Evolutionary conservation across 2,113 vertebrate species (phyloP), one percentile per base, ranked within the genome.

Genomic region (Phaethornis superciliosus): DNA sequence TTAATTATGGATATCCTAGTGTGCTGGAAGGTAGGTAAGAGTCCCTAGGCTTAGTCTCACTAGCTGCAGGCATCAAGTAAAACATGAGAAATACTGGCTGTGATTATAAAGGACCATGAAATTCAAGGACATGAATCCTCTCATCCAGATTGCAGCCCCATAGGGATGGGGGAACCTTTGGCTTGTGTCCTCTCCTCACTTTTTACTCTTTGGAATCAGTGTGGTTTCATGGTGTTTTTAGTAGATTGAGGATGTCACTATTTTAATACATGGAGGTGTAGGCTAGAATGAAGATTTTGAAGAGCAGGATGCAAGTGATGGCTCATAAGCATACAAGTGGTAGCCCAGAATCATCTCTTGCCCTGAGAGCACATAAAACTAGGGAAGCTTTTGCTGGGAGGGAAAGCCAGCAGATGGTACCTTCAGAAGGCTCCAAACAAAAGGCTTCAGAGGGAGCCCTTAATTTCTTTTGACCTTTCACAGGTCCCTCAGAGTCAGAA

Each of bases 311-410:
- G 3, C 19, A 15, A 28, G 9, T 78, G 60, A 6, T 70, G 10
- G 22, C 3, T 58, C 4, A 2, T 1, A 19, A 16, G n/a, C 4
- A 5, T 30, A 7, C 6, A 28, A 9, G 1, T n/a, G 51, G 51
- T 10, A 6, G 19, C 30, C 7, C 15, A 42, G 35, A 65, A 55
- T 63, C 5, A 15, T 12, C 19, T 56, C 16, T 20, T 12, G 8
- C 1, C 2, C 2, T 47, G 3, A 27, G 60, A 72, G 19, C 7
- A 8, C 14, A 3, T 15, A 7, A 5, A 37, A 4, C 13, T 75
- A 20, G 30, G n/a, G 76, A 33, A 62, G 22, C 13, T 40, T n/a
- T 16, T 81, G 5, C 24, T 74, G 56, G 52, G n/a, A 75, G 42
- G 30, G 44, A 19, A 81, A 42, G 27, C 10, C 42, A 20, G 32